Evolutionary conservation across 2,113 vertebrate genomes (phyloP).

Genomic region (Psilopogon haemacephalus): DNA sequence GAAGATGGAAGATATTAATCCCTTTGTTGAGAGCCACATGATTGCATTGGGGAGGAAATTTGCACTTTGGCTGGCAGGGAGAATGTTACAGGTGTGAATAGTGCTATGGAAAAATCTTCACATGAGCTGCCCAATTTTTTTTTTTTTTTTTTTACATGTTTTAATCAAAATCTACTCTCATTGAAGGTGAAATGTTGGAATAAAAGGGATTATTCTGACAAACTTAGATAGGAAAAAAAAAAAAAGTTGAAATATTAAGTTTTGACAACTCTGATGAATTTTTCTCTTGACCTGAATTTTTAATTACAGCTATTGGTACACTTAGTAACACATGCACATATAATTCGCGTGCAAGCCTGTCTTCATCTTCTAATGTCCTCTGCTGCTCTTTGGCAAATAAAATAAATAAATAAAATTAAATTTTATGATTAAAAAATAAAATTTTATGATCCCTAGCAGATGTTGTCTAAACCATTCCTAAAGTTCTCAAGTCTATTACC

Average conservation of each 20-base stretch:
- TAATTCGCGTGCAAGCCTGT: neutral
- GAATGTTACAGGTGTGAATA: slow-evolving; percentile 29
- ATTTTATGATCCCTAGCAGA: neutral
- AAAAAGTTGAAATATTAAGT: neutral
- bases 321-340: neutral
- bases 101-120: neutral
- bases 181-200: neutral
- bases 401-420: too few relatives aligned
- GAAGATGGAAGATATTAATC: neutral
- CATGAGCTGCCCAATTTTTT: neutral
- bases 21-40: slow-evolving; percentile 21
- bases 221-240: neutral
- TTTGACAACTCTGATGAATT: slow-evolving; percentile 2
- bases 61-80: neutral
- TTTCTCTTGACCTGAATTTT: neutral
- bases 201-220: slow-evolving; percentile 24
- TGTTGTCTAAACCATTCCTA: neutral
- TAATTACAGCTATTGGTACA: neutral
- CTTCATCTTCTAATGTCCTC: neutral
- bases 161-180: neutral
- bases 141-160: neutral
- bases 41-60: neutral
- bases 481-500: neutral
- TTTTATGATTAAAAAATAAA: neutral
- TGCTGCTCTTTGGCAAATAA: neutral